phyloP scores from a whole-genome alignment of 2,797 vertebrate genomes.

The Xyrichtys novacula region DNA sequence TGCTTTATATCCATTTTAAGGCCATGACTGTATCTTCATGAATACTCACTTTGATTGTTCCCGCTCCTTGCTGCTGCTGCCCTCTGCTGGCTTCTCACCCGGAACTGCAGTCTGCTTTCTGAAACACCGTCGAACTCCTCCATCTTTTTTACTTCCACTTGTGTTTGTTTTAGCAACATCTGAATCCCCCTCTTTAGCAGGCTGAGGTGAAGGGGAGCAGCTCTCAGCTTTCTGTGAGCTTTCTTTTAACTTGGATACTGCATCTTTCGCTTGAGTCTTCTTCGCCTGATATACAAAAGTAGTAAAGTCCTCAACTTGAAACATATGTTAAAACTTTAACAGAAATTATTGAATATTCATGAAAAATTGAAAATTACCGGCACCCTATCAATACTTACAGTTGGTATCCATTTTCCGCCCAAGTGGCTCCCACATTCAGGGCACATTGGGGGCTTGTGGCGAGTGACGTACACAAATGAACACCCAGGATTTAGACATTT shows the following conservation, averaged over 20 bases:
- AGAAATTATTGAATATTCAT: background rate
- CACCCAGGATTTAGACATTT: slow-evolving; percentile 92
- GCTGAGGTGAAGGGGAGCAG: slow-evolving; percentile 17
- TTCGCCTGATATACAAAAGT: slow-evolving; percentile 54
- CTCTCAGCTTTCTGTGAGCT: slow-evolving; percentile 25
- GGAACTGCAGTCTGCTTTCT: slow-evolving; percentile 43
- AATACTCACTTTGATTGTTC: slow-evolving; percentile 43
- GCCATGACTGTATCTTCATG: background rate
- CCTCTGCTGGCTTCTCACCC: slow-evolving; percentile 62
- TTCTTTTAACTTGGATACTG: slow-evolving; percentile 16
- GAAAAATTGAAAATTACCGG: background rate
- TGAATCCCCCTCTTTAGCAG: slow-evolving; percentile 14
- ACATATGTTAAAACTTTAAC: background rate
- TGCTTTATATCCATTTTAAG: background rate
- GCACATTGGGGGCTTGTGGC: slow-evolving; percentile 96
- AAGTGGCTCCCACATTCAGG: slow-evolving; percentile 92
- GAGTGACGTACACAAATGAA: slow-evolving; percentile 94
- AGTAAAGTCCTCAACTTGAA: slow-evolving; percentile 6
- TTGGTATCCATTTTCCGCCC: slow-evolving; percentile 95
- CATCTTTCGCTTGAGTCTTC: slow-evolving; percentile 59
- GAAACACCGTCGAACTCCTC: background rate
- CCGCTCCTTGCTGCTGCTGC: slow-evolving; percentile 63
- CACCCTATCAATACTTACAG: slow-evolving; percentile 57
- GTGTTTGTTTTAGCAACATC: slow-evolving; percentile 32
- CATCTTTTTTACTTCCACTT: slow-evolving; percentile 32